phyloP scores from a whole-genome alignment of 2,113 vertebrate species.

The Anthoscopus minutus region DNA sequence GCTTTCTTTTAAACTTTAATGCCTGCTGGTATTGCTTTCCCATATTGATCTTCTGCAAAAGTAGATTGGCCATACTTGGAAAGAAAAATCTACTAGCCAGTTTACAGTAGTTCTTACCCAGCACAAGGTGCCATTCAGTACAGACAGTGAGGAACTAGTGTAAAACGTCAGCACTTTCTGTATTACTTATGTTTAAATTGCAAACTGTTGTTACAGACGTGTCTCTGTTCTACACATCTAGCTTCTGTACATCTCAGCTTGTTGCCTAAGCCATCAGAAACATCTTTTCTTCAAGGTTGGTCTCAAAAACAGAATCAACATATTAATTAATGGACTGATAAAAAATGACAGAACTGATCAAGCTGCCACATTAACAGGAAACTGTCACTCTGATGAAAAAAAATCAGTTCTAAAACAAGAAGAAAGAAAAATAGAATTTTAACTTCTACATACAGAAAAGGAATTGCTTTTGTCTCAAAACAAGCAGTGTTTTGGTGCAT shows the following conservation, averaged over 20 bases:
- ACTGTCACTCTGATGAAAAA: background rate
- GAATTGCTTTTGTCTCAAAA: background rate
- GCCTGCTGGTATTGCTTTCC: background rate
- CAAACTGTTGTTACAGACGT: background rate
- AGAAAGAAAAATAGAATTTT: background rate
- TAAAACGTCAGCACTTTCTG: background rate
- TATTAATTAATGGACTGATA: background rate
- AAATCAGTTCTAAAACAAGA: background rate
- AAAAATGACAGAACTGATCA: background rate
- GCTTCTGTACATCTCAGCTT: background rate
- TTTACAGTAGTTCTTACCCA: slow-evolving; percentile 43
- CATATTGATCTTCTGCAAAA: background rate
- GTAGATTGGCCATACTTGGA: background rate
- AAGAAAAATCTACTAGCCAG: background rate
- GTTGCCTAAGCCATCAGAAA: background rate
- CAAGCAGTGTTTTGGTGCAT: background rate
- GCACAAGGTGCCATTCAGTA: background rate
- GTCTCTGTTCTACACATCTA: background rate
- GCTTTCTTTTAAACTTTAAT: slow-evolving; percentile 13
- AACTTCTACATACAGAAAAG: background rate
- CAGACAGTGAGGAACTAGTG: background rate
- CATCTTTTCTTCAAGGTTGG: background rate
- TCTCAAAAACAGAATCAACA: background rate
- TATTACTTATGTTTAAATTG: background rate
- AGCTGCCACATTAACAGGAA: background rate